Base-by-base conservation (phyloP, 1,140 invertebrate species). In the Batillaria attramentaria region DNA sequence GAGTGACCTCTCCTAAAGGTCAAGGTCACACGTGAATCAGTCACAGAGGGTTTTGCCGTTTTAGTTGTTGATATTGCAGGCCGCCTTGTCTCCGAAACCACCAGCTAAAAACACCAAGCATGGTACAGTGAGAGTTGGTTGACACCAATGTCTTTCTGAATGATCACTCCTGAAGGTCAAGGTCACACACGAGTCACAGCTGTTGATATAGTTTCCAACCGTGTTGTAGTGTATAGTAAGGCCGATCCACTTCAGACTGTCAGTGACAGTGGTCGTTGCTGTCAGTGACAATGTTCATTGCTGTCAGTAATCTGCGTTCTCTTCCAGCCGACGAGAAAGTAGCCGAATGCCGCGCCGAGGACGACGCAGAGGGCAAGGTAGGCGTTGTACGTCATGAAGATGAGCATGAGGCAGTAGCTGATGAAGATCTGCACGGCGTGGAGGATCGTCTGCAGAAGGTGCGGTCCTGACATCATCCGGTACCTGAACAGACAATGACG, bases 321-420 rank as follows among this genome's bases (percentile, higher is more conserved):
- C 88, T 95, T 95, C 97, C 97, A 98, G 41, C 96, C 97, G 89
- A 99, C 98, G 42, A 97, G 91, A 90, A 99, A 98, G 91, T 98
- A 98, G 2, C 97, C 97, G 16, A 95, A 91, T 1, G 94, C 96
- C 20, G 97, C 95, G 5, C 98, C 98, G 8, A 97, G 87, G 0
- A 97, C 94, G 20, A 98, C 94, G 5, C 96, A 95, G 39, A 97
- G 81, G 88, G 97, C 98, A 31, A 99, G 93, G 95, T 96, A 99
- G 31, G 96, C 94, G 89, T 99, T 99, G 93, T 97, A 99, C 0
- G 97, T 99, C 98, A 99, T 99, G 91, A 99, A 98, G 79, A 99
- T 95, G 90, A 99, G 91, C 98, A 99, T 99, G 31, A 99, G 94
- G 84, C 97, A 94, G 91, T 98, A 99, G 31, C 96, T 97, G 43